Evolutionary conservation across 1,140 invertebrate species (phyloP).

Genomic region (Alviniconcha marisindica): DNA sequence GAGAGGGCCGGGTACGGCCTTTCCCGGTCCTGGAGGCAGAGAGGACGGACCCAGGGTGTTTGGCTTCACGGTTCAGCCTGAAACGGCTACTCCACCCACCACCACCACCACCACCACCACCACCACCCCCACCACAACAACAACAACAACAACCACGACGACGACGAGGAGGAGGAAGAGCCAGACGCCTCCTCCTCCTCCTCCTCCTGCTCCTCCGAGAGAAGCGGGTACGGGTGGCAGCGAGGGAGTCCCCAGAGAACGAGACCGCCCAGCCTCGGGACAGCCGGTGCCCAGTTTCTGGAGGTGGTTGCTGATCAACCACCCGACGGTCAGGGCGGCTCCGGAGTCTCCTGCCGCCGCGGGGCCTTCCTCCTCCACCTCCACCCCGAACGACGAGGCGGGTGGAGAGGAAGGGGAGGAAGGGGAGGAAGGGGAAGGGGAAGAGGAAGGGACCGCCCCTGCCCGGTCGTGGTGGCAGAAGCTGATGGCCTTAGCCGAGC

Average conservation of each 20-base stretch:
- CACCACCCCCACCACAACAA: background rate
- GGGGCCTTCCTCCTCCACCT: background rate
- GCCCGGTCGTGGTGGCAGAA: conserved; percentile 26
- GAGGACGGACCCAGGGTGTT: too few species aligned
- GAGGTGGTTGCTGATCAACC: conserved; percentile 13
- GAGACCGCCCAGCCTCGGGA: background rate
- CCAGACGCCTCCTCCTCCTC: background rate
- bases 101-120: conserved; percentile 27
- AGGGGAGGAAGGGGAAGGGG: background rate
- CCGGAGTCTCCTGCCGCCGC: background rate
- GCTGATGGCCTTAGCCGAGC: background rate
- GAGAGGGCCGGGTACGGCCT: conserved; percentile 15
- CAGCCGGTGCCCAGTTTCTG: conserved; percentile 19
- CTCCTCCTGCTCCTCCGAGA: background rate
- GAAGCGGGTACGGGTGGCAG: too few species aligned
- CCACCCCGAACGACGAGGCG: background rate
- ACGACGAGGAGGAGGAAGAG: background rate
- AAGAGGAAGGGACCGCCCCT: background rate
- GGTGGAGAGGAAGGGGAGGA: too few species aligned
- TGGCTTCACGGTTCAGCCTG: too few species aligned
- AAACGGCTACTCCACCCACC: background rate
- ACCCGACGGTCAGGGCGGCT: background rate
- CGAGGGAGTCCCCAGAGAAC: background rate
- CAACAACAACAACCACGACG: background rate
- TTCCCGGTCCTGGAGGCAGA: conserved; percentile 25